A percentile compares a stretch with the other conserved stretches of the same genome.
These are phyloP conservation scores for Acanthaster planci DNA, from an alignment of 35 echinoderm and acorn worm genomes.

Conservation along the genomic window DNA sequence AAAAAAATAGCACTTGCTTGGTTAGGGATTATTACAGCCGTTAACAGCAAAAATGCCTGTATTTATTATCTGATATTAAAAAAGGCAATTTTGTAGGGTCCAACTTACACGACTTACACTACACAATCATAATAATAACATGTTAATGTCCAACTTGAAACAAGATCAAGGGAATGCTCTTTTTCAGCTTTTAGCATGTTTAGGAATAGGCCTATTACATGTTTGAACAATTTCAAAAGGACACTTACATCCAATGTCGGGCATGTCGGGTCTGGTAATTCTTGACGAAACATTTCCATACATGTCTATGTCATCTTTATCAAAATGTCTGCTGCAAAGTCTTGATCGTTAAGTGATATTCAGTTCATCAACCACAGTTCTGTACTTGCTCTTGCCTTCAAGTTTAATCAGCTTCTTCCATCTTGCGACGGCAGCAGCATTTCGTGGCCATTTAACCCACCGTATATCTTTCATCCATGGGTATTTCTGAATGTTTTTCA, in stretches of 20 bases:
- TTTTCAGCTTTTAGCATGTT: not conserved
- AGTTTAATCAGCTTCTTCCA: too few relatives aligned
- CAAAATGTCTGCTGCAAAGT: constrained; percentile 9
- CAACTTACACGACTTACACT: not conserved
- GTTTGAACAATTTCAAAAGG: not conserved
- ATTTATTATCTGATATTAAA: not conserved
- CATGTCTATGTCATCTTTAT: constrained; percentile 9
- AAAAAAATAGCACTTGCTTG: too few relatives aligned
- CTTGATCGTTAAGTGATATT: constrained; percentile 3
- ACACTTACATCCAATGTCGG: not conserved
- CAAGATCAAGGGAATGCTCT: not conserved
- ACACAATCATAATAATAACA: not conserved
- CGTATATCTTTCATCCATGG: too few relatives aligned
- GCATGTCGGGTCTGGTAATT: not conserved
- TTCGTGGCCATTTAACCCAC: too few relatives aligned
- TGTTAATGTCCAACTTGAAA: not conserved
- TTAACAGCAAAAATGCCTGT: not conserved
- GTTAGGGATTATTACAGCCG: not conserved
- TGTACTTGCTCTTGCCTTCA: too few relatives aligned
- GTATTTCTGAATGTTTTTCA: too few relatives aligned
- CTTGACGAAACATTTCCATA: not conserved
- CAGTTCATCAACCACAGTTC: too few relatives aligned
- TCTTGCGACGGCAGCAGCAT: too few relatives aligned
- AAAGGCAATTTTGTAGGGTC: not conserved
- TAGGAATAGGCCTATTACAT: not conserved